These are phyloP conservation scores for Agriopis aurantiaria DNA, from an alignment of 2,888 invertebrate genomes.

Conservation along the genomic window DNA sequence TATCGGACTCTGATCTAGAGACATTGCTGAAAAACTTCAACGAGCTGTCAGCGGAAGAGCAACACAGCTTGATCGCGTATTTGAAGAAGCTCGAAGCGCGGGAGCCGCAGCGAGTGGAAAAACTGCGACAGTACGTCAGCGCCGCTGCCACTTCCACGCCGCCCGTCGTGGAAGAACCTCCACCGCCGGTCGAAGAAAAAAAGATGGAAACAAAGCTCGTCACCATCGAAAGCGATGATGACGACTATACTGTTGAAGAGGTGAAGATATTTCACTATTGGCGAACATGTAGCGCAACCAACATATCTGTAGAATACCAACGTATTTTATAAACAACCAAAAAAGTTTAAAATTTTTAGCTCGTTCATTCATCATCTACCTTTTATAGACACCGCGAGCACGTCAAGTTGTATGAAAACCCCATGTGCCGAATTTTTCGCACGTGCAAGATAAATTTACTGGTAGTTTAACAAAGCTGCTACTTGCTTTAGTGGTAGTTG, in stretches of 20 bases:
- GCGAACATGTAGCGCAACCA: background rate
- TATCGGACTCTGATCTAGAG: slow-evolving; percentile 93
- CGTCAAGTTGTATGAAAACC: no score
- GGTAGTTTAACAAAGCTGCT: no score
- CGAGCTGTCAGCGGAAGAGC: slow-evolving; percentile 92
- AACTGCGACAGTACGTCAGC: slow-evolving; percentile 91
- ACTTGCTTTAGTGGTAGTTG: no score
- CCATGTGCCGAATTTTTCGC: no score
- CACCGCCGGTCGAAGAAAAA: background rate
- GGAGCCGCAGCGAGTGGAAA: slow-evolving; percentile 92
- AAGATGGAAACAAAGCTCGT: slow-evolving; percentile 42
- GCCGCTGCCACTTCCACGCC: slow-evolving; percentile 57
- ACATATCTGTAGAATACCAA: slow-evolving; percentile 2
- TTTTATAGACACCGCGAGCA: no score
- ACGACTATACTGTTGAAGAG: slow-evolving; percentile 94
- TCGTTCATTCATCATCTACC: no score
- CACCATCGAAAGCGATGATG: slow-evolving; percentile 88
- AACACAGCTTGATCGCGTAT: slow-evolving; percentile 93
- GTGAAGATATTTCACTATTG: slow-evolving; percentile 59
- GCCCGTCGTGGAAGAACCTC: slow-evolving; percentile 26
- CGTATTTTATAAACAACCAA: no score
- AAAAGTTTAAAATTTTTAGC: no score
- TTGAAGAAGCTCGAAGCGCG: slow-evolving; percentile 92
- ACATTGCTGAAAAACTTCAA: slow-evolving; percentile 92
- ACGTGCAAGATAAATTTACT: no score